phyloP scores from a whole-genome alignment of 64 coral and sea anemone species.

The Dendronephthya gigantea region DNA sequence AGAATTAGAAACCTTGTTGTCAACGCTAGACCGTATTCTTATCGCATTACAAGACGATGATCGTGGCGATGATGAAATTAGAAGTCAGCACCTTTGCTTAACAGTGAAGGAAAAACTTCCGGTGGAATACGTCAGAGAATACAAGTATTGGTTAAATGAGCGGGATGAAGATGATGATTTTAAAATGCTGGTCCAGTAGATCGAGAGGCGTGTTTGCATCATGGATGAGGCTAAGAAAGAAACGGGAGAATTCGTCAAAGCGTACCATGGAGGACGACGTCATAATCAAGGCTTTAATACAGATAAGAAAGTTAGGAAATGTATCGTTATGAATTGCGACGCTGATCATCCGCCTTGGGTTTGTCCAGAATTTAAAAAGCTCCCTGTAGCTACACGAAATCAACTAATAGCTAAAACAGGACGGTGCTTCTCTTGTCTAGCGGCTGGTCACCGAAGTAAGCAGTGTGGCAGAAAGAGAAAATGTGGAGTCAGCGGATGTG shows the following conservation, averaged over 20 bases:
- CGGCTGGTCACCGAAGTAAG: slow-evolving; percentile 33
- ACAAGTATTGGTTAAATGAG: slow-evolving; percentile 27
- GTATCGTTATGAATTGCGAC: slow-evolving; percentile 22
- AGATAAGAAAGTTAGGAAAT: not conserved
- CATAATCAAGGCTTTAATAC: slow-evolving; percentile 15
- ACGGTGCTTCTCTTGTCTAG: slow-evolving; percentile 37
- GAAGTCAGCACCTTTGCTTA: slow-evolving; percentile 31
- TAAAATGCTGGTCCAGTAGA: too few relatives aligned
- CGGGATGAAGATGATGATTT: slow-evolving; percentile 25
- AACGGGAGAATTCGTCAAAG: not conserved
- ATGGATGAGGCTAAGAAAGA: slow-evolving; percentile 45
- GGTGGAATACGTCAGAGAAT: slow-evolving; percentile 37
- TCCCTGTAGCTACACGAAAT: slow-evolving; percentile 15
- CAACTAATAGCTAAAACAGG: slow-evolving; percentile 10
- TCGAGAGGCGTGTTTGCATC: slow-evolving; percentile 14
- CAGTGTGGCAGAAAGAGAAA: slow-evolving; percentile 13
- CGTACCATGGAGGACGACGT: not conserved
- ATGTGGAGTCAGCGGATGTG: slow-evolving; percentile 40
- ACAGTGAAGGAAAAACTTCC: slow-evolving; percentile 46
- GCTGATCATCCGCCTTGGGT: slow-evolving; percentile 35
- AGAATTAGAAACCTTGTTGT: too few relatives aligned
- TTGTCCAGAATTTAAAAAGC: slow-evolving; percentile 35
- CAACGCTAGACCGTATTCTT: slow-evolving; percentile 27
- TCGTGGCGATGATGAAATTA: slow-evolving; percentile 25
- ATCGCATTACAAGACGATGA: slow-evolving; percentile 34